A percentile compares a stretch with the other conserved stretches of the same genome.
phyloP scores from a whole-genome alignment of 2,888 invertebrate genomes.

The Acrobasis suavella region DNA sequence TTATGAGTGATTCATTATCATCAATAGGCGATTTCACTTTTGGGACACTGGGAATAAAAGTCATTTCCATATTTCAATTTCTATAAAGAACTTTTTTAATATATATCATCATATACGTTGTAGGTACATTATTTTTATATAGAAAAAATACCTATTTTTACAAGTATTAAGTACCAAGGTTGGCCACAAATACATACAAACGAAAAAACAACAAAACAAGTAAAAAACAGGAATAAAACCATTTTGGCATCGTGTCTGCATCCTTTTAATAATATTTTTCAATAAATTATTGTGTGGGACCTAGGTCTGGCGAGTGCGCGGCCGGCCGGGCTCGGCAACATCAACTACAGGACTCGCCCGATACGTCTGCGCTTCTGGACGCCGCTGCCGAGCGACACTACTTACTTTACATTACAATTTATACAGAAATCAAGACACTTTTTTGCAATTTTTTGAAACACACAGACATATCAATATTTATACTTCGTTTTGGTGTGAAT shows the following conservation, averaged over 20 bases:
- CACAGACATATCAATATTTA: conserved; percentile 2
- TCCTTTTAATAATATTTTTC: conserved; percentile 68
- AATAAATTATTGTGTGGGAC: conserved; percentile 69
- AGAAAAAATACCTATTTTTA: conserved; percentile 81
- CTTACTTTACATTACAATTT: conserved; percentile 2
- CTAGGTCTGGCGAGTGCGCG: conserved; percentile 44
- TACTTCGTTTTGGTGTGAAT: conserved; percentile 3
- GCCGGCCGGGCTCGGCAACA: conserved; percentile 25
- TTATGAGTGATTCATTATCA: conserved; percentile 2
- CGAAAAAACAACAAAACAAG: conserved; percentile 80
- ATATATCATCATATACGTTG: conserved; percentile 77
- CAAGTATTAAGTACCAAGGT: conserved; percentile 81
- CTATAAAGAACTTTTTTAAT: conserved; percentile 79
- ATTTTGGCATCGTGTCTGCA: conserved; percentile 81
- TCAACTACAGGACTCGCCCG: neutral
- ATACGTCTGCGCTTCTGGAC: conserved; percentile 1
- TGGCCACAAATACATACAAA: conserved; percentile 81
- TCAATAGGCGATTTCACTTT: conserved; percentile 25
- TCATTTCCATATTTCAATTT: conserved; percentile 74
- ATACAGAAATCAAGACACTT: conserved; percentile 4
- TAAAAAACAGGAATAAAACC: conserved; percentile 81
- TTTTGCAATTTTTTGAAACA: neutral
- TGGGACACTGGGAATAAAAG: conserved; percentile 70
- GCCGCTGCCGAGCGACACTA: conserved; percentile 1
- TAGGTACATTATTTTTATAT: conserved; percentile 79